Evolutionary conservation across 2,888 invertebrate genomes (phyloP).

Genomic region (Barypeithes pellucidus): DNA sequence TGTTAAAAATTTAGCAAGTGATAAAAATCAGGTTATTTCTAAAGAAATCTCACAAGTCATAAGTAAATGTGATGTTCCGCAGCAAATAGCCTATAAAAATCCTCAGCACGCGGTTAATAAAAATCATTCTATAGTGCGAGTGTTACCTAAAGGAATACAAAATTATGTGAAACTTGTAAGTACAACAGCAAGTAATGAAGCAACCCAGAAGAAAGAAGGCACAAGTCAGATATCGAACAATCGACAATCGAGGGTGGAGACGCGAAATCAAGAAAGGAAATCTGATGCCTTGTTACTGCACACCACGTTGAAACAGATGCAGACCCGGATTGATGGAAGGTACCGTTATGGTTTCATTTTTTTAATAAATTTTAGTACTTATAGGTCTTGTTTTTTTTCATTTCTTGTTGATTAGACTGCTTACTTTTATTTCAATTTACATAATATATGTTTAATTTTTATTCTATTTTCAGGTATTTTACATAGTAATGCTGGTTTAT

Average conservation of each 20-base stretch:
- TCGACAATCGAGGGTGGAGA: background rate
- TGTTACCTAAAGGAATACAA: background rate
- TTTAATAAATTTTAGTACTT: no score
- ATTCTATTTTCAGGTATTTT: background rate
- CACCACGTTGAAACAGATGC: constrained; percentile 61
- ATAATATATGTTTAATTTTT: background rate
- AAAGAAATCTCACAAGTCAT: constrained; percentile 7
- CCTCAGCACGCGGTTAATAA: no score
- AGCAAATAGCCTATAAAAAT: no score
- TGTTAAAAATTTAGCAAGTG: constrained; percentile 24
- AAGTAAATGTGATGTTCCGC: no score
- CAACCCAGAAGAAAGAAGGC: constrained; percentile 22
- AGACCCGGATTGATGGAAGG: constrained; percentile 66
- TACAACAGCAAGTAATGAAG: background rate
- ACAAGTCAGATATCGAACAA: constrained; percentile 11
- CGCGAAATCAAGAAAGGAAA: constrained; percentile 32
- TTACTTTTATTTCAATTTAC: no score
- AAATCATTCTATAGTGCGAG: background rate
- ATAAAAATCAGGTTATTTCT: background rate
- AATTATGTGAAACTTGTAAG: background rate
- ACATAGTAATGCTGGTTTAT: background rate
- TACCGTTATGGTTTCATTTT: constrained; percentile 56
- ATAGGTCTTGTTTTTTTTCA: background rate
- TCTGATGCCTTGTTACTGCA: constrained; percentile 45
- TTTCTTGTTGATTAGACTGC: no score